phyloP scores from a whole-genome alignment of 2,888 invertebrate genomes.

The Eristalis tenax region DNA sequence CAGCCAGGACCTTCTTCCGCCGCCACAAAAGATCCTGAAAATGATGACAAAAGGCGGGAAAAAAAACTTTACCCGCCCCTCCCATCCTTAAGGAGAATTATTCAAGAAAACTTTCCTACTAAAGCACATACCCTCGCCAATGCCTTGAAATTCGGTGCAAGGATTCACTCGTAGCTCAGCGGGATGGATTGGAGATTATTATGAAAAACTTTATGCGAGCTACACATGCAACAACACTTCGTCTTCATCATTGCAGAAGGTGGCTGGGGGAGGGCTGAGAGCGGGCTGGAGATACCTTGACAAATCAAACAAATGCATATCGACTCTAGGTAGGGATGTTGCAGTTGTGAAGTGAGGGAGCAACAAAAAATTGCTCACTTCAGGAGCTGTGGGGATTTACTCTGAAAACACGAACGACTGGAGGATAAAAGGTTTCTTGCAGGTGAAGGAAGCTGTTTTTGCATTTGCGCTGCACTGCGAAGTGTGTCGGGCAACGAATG shows the following conservation, averaged over 20 bases:
- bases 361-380: conserved; percentile 16
- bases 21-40: background rate
- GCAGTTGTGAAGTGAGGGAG: background rate
- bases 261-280: background rate
- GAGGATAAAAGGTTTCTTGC: background rate
- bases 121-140: background rate
- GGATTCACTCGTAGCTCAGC: conserved; percentile 30
- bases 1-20: conserved; percentile 14
- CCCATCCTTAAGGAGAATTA: conserved; percentile 7
- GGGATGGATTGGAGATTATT: conserved; percentile 53
- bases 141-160: conserved; percentile 42
- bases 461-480: background rate
- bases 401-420: background rate
- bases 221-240: background rate
- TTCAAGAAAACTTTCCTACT: conserved; percentile 32
- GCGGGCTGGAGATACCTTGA: conserved; percentile 16
- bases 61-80: conserved; percentile 1
- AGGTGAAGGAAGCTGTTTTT: background rate
- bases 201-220: conserved; percentile 39
- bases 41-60: conserved; percentile 11
- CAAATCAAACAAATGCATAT: conserved; percentile 46
- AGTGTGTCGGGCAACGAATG: background rate
- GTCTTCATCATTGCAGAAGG: background rate
- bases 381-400: conserved; percentile 17
- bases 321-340: background rate